These are phyloP conservation scores for Amia ocellicauda DNA, from an alignment of 2,113 vertebrate species.

Conservation along the genomic window DNA sequence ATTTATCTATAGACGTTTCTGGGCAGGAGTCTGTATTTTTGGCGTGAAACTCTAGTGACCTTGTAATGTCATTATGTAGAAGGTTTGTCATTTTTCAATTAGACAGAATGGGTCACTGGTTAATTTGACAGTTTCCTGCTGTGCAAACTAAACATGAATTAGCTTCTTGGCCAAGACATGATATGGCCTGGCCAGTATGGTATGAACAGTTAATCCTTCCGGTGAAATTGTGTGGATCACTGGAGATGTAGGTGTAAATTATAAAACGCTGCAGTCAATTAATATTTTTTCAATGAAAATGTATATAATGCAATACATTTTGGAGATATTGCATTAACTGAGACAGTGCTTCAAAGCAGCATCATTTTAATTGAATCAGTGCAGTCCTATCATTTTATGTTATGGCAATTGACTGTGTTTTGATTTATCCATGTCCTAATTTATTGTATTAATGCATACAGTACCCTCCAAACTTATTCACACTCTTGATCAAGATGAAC, in stretches of 20 bases:
- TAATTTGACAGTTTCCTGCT: constrained; percentile 50
- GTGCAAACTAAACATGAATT: constrained; percentile 44
- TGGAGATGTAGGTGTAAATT: background rate
- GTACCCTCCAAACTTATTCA: too few relatives aligned
- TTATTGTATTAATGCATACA: too few relatives aligned
- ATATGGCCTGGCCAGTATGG: constrained; percentile 28
- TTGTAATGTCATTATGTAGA: constrained; percentile 46
- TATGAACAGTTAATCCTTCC: constrained; percentile 1
- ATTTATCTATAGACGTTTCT: too few relatives aligned
- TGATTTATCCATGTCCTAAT: too few relatives aligned
- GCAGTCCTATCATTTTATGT: too few relatives aligned
- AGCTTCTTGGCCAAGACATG: constrained; percentile 24
- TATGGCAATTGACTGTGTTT: too few relatives aligned
- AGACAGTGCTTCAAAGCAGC: too few relatives aligned
- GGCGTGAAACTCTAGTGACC: constrained; percentile 49
- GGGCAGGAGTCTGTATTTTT: constrained; percentile 27
- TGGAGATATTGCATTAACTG: too few relatives aligned
- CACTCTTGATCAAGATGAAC: too few relatives aligned
- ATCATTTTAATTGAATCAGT: too few relatives aligned
- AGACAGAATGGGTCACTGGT: constrained; percentile 52
- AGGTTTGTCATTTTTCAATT: constrained; percentile 58
- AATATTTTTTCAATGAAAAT: too few relatives aligned
- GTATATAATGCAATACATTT: too few relatives aligned
- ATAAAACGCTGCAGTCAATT: background rate
- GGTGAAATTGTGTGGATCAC: background rate